phyloP scores from a whole-genome alignment of 2,113 vertebrate species.

The Bos javanicus region DNA sequence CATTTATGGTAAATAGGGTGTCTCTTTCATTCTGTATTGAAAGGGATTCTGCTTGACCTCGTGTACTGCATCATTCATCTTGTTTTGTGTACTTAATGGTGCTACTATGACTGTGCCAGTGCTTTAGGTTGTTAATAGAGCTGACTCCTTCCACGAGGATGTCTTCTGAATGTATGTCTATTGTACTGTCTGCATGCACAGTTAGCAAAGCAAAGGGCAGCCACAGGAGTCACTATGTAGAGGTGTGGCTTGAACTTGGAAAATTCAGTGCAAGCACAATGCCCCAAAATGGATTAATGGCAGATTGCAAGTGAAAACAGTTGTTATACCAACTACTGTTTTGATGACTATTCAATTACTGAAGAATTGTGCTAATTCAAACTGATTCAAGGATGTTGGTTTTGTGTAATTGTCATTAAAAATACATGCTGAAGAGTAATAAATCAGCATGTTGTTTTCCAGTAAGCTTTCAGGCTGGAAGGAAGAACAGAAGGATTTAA shows the following conservation, averaged over 20 bases:
- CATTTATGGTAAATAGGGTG: constrained; percentile 12
- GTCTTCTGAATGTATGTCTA: background rate
- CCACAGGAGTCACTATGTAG: background rate
- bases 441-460: background rate
- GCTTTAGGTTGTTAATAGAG: constrained; percentile 45
- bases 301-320: background rate
- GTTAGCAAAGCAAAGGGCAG: constrained; percentile 37
- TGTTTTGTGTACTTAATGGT: constrained; percentile 27
- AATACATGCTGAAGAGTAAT: background rate
- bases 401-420: constrained; percentile 12
- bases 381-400: background rate
- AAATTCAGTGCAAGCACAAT: background rate
- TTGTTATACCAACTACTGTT: background rate
- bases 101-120: background rate
- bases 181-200: background rate
- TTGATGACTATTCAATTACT: constrained; percentile 5
- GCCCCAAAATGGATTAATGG: background rate
- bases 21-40: background rate
- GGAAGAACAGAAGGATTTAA: background rate
- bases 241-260: background rate
- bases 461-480: background rate
- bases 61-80: background rate
- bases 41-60: background rate
- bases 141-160: background rate
- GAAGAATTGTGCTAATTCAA: constrained; percentile 3